Percentiles rank a stretch among this genome's conserved stretches.
Conservation (phyloP, 2,888 invertebrate species). For the Aspidiotus rigidus region DNA sequence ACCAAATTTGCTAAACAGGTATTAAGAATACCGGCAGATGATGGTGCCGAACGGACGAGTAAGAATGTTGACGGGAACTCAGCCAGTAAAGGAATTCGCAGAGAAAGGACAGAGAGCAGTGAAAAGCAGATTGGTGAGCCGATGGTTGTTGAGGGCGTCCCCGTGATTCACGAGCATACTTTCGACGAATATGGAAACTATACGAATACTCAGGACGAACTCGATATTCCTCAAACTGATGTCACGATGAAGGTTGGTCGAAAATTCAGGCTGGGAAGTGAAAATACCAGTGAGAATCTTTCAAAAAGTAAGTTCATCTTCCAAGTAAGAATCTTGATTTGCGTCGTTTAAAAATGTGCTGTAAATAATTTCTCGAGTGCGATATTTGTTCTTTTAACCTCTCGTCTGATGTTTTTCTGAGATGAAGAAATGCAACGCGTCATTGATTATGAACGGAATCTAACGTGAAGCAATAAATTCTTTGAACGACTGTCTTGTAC, state of each 20-base stretch:
- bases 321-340: too few species aligned
- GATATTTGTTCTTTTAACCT: too few species aligned
- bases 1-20: slow-evolving; percentile 45
- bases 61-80: background rate
- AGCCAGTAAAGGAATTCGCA: background rate
- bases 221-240: background rate
- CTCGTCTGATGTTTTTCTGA: too few species aligned
- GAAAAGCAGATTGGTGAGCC: slow-evolving; percentile 41
- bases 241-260: background rate
- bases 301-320: background rate
- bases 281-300: background rate
- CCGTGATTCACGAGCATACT: slow-evolving; percentile 38
- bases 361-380: too few species aligned
- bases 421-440: too few species aligned
- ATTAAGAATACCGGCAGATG: slow-evolving; percentile 1
- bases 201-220: slow-evolving; percentile 10
- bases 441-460: too few species aligned
- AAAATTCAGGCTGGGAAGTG: too few species aligned
- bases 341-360: too few species aligned
- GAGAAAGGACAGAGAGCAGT: background rate
- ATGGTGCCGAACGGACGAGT: too few species aligned
- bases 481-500: too few species aligned
- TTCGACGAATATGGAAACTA: slow-evolving; percentile 26
- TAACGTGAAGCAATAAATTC: too few species aligned
- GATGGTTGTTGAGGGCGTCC: slow-evolving; percentile 41